A percentile compares a stretch with the other conserved stretches of the same genome.
Evolutionary conservation across 92 coral and sea anemone genomes (phyloP).

Genomic region (Plumapathes pennacea): DNA sequence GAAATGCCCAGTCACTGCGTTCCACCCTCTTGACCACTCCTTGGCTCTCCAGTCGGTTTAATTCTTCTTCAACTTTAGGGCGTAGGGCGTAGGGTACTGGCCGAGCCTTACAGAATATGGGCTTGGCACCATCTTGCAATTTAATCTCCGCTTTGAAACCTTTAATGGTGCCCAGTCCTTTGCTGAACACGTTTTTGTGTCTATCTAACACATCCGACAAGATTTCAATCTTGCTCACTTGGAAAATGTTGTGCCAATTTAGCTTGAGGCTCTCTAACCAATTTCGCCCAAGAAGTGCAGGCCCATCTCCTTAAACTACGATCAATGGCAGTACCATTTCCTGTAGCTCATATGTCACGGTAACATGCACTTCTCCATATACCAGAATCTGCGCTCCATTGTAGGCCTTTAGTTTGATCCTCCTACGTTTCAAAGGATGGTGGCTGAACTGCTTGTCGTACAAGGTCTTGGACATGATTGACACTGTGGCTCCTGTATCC

Average conservation of each 20-base stretch:
- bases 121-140: slow-evolving; percentile 25
- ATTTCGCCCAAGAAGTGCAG: slow-evolving; percentile 28
- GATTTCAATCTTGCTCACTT: slow-evolving; percentile 11
- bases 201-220: slow-evolving; percentile 27
- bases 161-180: slow-evolving; percentile 42
- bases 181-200: slow-evolving; percentile 21
- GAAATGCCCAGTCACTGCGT: slow-evolving; percentile 41
- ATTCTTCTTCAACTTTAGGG: slow-evolving; percentile 37
- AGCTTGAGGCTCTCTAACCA: slow-evolving; percentile 33
- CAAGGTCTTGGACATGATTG: slow-evolving; percentile 17
- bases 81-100: slow-evolving; percentile 32
- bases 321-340: slow-evolving; percentile 20
- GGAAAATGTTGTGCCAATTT: slow-evolving; percentile 23
- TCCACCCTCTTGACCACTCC: slow-evolving; percentile 48
- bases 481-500: slow-evolving; percentile 49
- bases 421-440: slow-evolving; percentile 1
- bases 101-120: slow-evolving; percentile 43
- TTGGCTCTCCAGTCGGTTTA: slow-evolving; percentile 31
- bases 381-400: slow-evolving; percentile 30
- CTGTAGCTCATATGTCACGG: slow-evolving; percentile 28
- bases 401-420: slow-evolving; percentile 25
- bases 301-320: slow-evolving; percentile 18
- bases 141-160: slow-evolving; percentile 34
- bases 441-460: slow-evolving; percentile 27
- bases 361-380: slow-evolving; percentile 25